Evolutionary conservation across 2,888 invertebrate genomes (phyloP).

Genomic region (Trichopria drosophilae): DNA sequence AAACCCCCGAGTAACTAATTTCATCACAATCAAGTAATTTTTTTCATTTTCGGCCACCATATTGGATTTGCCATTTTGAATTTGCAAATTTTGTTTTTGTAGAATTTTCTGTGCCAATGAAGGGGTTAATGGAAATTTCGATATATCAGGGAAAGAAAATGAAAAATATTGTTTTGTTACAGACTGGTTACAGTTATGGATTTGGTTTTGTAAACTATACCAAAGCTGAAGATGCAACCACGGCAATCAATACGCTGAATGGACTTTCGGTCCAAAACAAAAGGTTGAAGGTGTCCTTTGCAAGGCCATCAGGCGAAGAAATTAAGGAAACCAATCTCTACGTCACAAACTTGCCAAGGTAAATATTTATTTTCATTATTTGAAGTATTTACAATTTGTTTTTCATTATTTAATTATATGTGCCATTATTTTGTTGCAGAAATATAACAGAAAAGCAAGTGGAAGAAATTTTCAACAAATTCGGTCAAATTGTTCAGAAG

Average conservation of each 20-base stretch:
- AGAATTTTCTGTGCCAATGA: too few species aligned
- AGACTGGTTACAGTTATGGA: slow-evolving; percentile 95
- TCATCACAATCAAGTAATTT: too few species aligned
- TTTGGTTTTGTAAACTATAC: slow-evolving; percentile 94
- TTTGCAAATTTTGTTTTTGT: too few species aligned
- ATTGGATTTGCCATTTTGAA: too few species aligned
- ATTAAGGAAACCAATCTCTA: slow-evolving; percentile 94
- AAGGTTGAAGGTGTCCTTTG: slow-evolving; percentile 90
- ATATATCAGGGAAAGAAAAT: background rate
- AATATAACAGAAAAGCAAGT: slow-evolving; percentile 82
- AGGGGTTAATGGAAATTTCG: slow-evolving; percentile 2
- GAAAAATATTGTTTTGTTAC: slow-evolving; percentile 38
- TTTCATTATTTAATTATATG: slow-evolving; percentile 10
- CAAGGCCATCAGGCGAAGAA: slow-evolving; percentile 86
- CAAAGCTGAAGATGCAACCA: slow-evolving; percentile 79
- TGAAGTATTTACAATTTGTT: slow-evolving; percentile 12
- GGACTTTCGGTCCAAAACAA: slow-evolving; percentile 89
- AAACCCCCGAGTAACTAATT: too few species aligned
- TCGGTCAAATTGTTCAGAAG: slow-evolving; percentile 89
- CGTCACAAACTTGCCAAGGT: slow-evolving; percentile 87
- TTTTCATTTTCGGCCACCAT: too few species aligned
- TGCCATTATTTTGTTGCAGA: slow-evolving; percentile 42
- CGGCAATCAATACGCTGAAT: slow-evolving; percentile 85
- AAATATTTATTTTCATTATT: slow-evolving; percentile 24
- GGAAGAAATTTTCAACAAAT: slow-evolving; percentile 83